Conservation (phyloP, 2,113 vertebrate species). For the Solenodon paradoxus region DNA sequence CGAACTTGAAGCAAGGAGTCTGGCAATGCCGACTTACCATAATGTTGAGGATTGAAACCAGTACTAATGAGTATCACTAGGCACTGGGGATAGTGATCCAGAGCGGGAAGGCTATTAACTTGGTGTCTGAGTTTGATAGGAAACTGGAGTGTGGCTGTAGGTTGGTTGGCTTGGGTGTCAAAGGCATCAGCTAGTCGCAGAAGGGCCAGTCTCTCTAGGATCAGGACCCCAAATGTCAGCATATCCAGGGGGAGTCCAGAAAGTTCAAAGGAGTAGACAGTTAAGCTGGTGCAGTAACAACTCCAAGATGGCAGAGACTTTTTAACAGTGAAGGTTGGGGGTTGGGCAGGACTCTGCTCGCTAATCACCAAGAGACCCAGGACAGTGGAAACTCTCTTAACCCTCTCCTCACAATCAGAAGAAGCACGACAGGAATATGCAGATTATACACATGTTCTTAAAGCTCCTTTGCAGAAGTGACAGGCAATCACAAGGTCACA, state of each 20-base stretch:
- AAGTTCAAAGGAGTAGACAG: no score
- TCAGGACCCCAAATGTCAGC: neutral
- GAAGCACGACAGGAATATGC: accelerated
- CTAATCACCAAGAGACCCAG: neutral
- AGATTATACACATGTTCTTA: neutral
- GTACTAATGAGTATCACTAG: no score
- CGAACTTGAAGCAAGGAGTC: neutral
- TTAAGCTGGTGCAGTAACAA: neutral
- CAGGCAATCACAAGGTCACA: neutral
- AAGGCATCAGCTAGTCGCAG: neutral
- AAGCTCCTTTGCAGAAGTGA: neutral
- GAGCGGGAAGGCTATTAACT: no score
- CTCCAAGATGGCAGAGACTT: neutral
- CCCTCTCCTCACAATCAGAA: neutral
- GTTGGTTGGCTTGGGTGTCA: neutral
- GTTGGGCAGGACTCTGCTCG: neutral
- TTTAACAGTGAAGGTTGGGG: neutral
- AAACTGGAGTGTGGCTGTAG: neutral
- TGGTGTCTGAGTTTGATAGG: neutral
- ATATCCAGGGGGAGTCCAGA: neutral
- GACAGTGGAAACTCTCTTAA: neutral
- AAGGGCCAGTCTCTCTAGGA: neutral
- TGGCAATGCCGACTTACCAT: no score
- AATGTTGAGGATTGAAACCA: no score
- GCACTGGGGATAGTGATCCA: no score